These are phyloP conservation scores for Chymomyza fuscimana DNA, from an alignment of 2,888 invertebrate species.

Conservation along the genomic window DNA sequence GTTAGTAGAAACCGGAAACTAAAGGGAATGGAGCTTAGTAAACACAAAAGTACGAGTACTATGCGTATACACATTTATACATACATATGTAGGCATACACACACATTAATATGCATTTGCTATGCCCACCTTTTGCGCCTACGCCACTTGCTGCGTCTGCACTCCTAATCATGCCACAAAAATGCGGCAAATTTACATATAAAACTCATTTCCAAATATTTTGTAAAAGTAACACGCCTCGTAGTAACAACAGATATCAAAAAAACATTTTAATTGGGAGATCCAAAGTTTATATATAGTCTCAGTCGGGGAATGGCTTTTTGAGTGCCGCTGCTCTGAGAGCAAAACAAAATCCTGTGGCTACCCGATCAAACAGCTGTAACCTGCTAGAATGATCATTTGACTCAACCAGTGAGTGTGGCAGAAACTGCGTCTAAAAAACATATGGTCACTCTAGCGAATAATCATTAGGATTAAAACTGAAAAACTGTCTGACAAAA, in stretches of 20 bases:
- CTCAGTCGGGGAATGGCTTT: neutral
- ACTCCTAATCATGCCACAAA: neutral
- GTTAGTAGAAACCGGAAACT: neutral
- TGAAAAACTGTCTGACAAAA: too few species aligned
- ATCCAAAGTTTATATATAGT: neutral
- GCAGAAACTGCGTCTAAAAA: too few species aligned
- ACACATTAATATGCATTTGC: neutral
- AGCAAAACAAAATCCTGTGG: too few species aligned
- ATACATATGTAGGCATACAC: neutral
- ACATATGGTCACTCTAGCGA: too few species aligned
- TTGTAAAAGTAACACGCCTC: neutral
- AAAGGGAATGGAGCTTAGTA: neutral
- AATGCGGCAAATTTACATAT: conserved; percentile 58
- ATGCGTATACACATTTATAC: neutral
- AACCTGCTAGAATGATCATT: too few species aligned
- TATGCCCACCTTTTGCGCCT: conserved; percentile 3
- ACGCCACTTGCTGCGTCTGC: neutral
- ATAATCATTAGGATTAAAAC: too few species aligned
- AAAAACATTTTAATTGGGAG: neutral
- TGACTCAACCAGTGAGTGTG: too few species aligned
- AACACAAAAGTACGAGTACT: neutral
- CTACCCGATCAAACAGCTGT: too few species aligned
- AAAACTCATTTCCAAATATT: conserved; percentile 47
- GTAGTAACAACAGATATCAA: neutral
- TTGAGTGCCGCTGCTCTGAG: neutral